Conservation (phyloP, 2,888 invertebrate species). For the Apeira syringaria region DNA sequence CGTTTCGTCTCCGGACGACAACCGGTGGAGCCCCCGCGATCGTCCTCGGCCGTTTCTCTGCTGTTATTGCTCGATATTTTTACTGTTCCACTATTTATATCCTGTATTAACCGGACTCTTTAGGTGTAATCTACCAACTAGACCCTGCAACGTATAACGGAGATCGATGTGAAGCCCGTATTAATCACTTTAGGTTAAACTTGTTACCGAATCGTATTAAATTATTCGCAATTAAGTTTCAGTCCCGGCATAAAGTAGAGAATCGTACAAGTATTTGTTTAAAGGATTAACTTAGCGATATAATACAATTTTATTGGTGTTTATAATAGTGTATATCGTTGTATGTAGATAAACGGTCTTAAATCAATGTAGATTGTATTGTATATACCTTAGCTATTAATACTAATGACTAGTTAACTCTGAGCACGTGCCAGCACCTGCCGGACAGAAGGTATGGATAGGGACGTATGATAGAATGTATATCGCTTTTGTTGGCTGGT, state of each 20-base stretch:
- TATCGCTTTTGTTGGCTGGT: slow-evolving; percentile 35
- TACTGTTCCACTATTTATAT: slow-evolving; percentile 4
- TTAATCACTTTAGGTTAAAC: neutral
- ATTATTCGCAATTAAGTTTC: slow-evolving; percentile 18
- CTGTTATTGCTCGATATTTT: slow-evolving; percentile 13
- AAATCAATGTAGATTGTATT: slow-evolving; percentile 57
- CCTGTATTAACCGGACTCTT: neutral
- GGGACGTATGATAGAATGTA: slow-evolving; percentile 35
- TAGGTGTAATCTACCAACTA: neutral
- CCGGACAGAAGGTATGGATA: slow-evolving; percentile 46
- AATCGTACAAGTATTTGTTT: slow-evolving; percentile 9
- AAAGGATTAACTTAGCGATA: slow-evolving; percentile 12
- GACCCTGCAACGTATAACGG: neutral
- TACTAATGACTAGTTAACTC: slow-evolving; percentile 52
- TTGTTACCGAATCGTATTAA: slow-evolving; percentile 1
- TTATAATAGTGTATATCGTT: slow-evolving; percentile 33
- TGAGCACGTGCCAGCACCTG: slow-evolving; percentile 52
- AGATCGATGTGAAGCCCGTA: neutral
- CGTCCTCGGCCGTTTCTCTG: slow-evolving; percentile 53
- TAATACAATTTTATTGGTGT: slow-evolving; percentile 32
- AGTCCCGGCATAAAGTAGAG: slow-evolving; percentile 15
- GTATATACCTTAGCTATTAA: slow-evolving; percentile 66
- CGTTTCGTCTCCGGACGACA: neutral
- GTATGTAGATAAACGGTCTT: slow-evolving; percentile 56
- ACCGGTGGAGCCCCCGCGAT: slow-evolving; percentile 7